Evolutionary conservation across 2,888 invertebrate species (phyloP).

Genomic region (Drosophila vallismaia): DNA sequence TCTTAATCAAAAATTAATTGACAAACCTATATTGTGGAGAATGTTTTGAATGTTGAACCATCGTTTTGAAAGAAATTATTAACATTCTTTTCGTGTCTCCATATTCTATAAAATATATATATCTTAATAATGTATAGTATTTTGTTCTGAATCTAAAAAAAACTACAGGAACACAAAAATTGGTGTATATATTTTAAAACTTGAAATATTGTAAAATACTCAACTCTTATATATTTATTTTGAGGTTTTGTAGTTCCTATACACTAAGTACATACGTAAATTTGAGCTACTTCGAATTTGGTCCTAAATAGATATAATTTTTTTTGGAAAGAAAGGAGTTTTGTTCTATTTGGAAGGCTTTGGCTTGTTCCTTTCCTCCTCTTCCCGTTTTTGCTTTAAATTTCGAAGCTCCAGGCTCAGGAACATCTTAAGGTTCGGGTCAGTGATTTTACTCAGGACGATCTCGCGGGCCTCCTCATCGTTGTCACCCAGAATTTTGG

Average conservation of each 20-base stretch:
- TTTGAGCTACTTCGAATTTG: conserved; percentile 38
- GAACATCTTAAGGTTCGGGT: conserved; percentile 93
- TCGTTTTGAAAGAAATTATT: neutral
- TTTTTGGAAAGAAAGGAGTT: neutral
- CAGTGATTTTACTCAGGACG: conserved; percentile 90
- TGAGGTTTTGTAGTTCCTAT: conserved; percentile 37
- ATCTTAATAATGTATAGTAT: neutral
- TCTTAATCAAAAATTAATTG: neutral
- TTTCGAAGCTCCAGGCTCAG: conserved; percentile 90
- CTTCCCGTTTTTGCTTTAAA: conserved; percentile 49
- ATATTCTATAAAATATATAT: too few species aligned
- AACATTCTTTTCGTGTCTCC: too few species aligned
- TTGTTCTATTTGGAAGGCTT: conserved; percentile 38
- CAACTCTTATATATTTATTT: conserved; percentile 28
- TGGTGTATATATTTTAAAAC: neutral
- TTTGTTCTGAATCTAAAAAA: neutral
- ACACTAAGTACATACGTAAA: conserved; percentile 30
- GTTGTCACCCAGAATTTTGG: conserved; percentile 87
- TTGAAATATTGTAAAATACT: neutral
- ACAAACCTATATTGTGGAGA: neutral
- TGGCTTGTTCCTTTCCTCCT: conserved; percentile 36
- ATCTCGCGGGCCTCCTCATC: conserved; percentile 88
- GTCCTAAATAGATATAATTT: conserved; percentile 24
- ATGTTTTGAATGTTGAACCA: neutral
- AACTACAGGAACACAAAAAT: neutral